These are phyloP conservation scores for Staurois parvus DNA, from an alignment of 2,797 vertebrate species.

Conservation along the genomic window DNA sequence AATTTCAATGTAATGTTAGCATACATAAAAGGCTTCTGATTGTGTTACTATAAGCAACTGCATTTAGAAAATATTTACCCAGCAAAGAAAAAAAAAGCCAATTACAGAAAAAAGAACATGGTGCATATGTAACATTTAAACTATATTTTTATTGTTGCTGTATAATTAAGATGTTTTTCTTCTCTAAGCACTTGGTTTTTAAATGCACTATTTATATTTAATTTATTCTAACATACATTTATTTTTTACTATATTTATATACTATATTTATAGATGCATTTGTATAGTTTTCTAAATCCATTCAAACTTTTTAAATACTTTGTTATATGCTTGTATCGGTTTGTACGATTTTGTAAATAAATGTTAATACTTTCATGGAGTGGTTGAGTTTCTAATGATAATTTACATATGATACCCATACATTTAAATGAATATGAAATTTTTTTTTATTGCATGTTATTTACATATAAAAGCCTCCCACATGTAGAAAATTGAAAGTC, in stretches of 20 bases:
- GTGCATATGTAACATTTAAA: too few species aligned
- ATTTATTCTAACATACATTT: constrained; percentile 78
- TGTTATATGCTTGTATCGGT: constrained; percentile 24
- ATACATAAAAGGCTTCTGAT: background rate
- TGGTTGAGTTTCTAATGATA: background rate
- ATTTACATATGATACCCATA: too few species aligned
- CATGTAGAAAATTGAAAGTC: too few species aligned
- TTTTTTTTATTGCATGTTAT: too few species aligned
- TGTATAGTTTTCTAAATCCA: constrained; percentile 50
- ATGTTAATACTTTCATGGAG: constrained; percentile 12
- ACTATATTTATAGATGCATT: constrained; percentile 76
- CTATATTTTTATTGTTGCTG: background rate
- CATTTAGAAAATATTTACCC: background rate
- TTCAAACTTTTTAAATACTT: constrained; percentile 27
- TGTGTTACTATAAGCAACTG: constrained; percentile 4
- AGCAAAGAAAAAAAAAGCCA: background rate
- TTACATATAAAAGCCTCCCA: too few species aligned
- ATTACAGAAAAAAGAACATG: background rate
- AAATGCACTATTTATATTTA: constrained; percentile 79
- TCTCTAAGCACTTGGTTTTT: constrained; percentile 76
- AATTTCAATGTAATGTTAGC: too few species aligned
- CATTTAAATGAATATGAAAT: too few species aligned
- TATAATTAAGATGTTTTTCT: constrained; percentile 54
- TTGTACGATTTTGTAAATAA: constrained; percentile 60
- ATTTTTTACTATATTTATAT: constrained; percentile 83